Evolutionary conservation across 23 tunicate species (phyloP), one percentile per base, ranked within the genome.

Genomic region (Trididemnum nubilum): DNA sequence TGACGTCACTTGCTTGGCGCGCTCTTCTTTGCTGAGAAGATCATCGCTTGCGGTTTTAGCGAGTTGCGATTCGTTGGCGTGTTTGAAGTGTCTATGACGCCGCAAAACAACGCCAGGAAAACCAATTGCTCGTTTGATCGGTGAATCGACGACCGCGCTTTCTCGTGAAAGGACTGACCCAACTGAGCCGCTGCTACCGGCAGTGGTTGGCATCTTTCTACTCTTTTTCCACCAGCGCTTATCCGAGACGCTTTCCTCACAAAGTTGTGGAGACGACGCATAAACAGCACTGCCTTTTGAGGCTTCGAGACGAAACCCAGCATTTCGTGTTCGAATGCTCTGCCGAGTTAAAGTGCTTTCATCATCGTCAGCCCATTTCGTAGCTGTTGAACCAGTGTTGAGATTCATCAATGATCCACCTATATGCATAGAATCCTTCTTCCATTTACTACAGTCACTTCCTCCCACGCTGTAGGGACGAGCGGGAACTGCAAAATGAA

Each of bases 71-170:
- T 67, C 51, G 30, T 49, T 66, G 27, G 78, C 28, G 25, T 84
- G 77, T 49, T 89, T 89, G 2, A 32, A 27, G 0, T 81, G 81
- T 0, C 63, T 73, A 34, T 84, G 88, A 26, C 97, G 86, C 1
- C 97, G 83, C 54, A 91, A 54, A 28, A 91, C 90, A 28, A 91
- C 97, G 24, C 90, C 87, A 28, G 97, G 97, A 40, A 80, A 91
- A 4, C 87, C 97, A n/a, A 91, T 91, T 0, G 97, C 97, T 65
- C 97, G 87, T 38, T 86, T 74, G 32, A 91, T 83, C 9, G 97
- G 97, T 23, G 97, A 91, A 35, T 85, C 90, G 0, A 85, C 90
- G 22, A 71, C 58, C 7, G 78, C 28, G 24, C 24, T 73, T 2
- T 73, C 58, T 5, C 15, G 37, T 4, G 37, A 31, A 21, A 24